Evolutionary conservation across 2,113 vertebrate species (phyloP).

Genomic region (Saguinus midas): DNA sequence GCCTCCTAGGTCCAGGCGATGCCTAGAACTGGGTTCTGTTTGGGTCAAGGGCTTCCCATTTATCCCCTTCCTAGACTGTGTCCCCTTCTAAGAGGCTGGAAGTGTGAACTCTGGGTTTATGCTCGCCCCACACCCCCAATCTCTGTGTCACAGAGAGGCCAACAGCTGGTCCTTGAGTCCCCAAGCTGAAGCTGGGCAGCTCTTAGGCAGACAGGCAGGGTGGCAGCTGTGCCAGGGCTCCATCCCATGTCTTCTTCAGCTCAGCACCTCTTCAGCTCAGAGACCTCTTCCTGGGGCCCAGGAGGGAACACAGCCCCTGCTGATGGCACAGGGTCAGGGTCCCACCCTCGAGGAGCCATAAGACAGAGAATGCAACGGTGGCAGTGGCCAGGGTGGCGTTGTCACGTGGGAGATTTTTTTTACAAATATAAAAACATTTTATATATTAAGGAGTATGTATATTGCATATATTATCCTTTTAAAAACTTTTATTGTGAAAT

Average conservation of each 20-base stretch:
- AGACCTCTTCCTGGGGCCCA: neutral
- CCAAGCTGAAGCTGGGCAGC: neutral
- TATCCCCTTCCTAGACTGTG: neutral
- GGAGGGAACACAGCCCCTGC: neutral
- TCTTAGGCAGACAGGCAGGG: neutral
- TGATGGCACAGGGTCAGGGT: slow-evolving; percentile 83
- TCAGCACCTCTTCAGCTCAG: no score
- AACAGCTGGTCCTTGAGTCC: neutral
- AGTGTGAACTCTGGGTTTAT: neutral
- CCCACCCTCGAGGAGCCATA: slow-evolving; percentile 95
- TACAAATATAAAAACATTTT: no score
- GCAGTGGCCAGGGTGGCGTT: neutral
- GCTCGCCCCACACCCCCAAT: neutral
- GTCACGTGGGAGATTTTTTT: neutral
- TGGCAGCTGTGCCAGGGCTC: neutral
- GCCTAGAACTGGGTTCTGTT: neutral
- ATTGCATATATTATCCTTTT: neutral
- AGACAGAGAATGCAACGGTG: slow-evolving; percentile 82
- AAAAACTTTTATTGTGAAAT: neutral
- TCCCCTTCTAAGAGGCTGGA: neutral
- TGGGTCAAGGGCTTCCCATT: neutral
- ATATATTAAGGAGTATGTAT: no score
- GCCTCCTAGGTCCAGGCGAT: neutral
- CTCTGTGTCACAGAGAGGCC: neutral
- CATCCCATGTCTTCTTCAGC: neutral